Conservation (phyloP, 2,797 vertebrate species). For the Megaceryle alcyon region DNA sequence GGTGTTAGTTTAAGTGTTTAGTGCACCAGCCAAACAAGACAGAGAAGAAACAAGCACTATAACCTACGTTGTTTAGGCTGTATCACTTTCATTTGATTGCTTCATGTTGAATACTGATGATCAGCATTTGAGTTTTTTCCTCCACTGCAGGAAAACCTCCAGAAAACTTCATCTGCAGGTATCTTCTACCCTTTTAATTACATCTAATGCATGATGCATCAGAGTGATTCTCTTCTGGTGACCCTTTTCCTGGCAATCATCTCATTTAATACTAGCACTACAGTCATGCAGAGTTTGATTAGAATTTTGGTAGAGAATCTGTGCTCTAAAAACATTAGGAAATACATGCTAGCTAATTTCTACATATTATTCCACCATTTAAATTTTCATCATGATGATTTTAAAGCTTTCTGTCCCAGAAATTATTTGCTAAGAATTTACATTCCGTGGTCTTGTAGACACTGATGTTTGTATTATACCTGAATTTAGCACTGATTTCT, state of each 20-base stretch:
- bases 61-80: neutral
- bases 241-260: neutral
- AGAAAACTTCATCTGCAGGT: neutral
- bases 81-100: neutral
- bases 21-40: neutral
- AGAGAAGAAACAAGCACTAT: neutral
- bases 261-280: neutral
- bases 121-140: neutral
- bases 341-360: neutral
- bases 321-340: neutral
- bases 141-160: neutral
- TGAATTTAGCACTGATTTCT: neutral
- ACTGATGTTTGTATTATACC: neutral
- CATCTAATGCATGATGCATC: neutral
- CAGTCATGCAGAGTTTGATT: neutral
- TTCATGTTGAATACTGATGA: neutral
- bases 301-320: neutral
- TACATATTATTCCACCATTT: neutral
- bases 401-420: neutral
- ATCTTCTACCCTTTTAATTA: neutral
- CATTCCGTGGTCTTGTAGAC: neutral
- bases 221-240: neutral
- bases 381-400: neutral
- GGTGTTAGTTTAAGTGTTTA: neutral
- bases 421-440: neutral